phyloP scores from a whole-genome alignment of 2,888 invertebrate genomes.

The Arctia plantaginis region DNA sequence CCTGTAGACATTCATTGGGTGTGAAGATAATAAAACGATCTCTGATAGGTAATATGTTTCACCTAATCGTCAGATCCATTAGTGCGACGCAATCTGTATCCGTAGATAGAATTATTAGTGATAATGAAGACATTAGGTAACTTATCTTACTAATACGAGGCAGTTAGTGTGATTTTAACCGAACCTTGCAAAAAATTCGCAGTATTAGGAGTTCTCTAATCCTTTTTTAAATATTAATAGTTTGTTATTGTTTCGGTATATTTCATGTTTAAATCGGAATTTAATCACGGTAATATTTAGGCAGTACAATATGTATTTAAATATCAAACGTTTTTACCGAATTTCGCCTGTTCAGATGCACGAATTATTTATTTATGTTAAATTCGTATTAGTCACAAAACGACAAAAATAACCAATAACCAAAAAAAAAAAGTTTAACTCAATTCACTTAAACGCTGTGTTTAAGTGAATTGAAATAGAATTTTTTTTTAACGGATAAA shows the following conservation, averaged over 20 bases:
- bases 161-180: slow-evolving; percentile 1
- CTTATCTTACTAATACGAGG: slow-evolving; percentile 7
- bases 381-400: no score
- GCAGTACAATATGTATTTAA: no score
- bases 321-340: no score
- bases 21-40: not conserved
- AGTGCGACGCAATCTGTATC: slow-evolving; percentile 9
- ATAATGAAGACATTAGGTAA: slow-evolving; percentile 6
- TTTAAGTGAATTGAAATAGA: no score
- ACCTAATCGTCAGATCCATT: not conserved
- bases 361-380: no score
- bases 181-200: slow-evolving; percentile 12
- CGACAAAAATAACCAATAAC: no score
- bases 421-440: no score
- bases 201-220: not conserved
- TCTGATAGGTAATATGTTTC: not conserved
- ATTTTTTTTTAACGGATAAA: no score
- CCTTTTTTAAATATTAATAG: not conserved
- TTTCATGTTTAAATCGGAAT: not conserved
- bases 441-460: no score
- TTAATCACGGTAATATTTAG: no score
- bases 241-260: not conserved
- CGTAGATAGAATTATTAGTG: slow-evolving; percentile 4
- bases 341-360: no score
- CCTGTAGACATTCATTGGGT: not conserved